Base-by-base conservation (phyloP, 1,140 invertebrate genomes). In the Sipha flava region DNA sequence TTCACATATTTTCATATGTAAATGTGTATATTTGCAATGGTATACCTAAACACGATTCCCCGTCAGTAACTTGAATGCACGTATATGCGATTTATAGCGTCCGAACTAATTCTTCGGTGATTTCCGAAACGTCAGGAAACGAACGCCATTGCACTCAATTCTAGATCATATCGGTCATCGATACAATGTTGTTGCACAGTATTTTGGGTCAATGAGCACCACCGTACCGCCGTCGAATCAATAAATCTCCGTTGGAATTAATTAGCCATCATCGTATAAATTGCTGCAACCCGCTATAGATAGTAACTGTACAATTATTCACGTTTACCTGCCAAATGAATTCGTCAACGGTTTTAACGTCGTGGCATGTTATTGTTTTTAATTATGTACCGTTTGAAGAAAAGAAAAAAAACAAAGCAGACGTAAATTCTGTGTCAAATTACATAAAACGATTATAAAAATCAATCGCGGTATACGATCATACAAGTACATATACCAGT, bases 231-330 rank as follows among this genome's bases (percentile, higher is more conserved):
- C n/a, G n/a, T n/a, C n/a, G 10, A 5, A 70, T 47, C 66, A 40
- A 70, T 70, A 29, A 29, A 34, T 70, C 47, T 70, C 66, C 66
- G 43, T 70, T 43, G 43, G 9, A 70, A 47, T 70, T 26, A 70
- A 45, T 64, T 64, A 64, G 10, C 31, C n/a, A n/a, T 40, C 31
- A 34, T 37, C 34, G 12, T 7, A 37, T 1, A 31, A n/a, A 21
- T 64, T 21, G 12, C 9, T 40, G 21, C 3, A 64, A 64, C 29
- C 29, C n/a, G 23, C 1, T 21, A 34, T 64, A 40, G n/a, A n/a
- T n/a, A n/a, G 62, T 64, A 64, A 64, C 62, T 64, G 62, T 64
- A 64, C 2, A 64, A 64, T 37, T 34, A 64, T 64, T 64, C 62
- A 14, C 3, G 62, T 37, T 64, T 40, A 34, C n/a, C 10, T 12